Evolutionary conservation across 2,113 vertebrate genomes (phyloP).

Genomic region (Prunella himalayana): DNA sequence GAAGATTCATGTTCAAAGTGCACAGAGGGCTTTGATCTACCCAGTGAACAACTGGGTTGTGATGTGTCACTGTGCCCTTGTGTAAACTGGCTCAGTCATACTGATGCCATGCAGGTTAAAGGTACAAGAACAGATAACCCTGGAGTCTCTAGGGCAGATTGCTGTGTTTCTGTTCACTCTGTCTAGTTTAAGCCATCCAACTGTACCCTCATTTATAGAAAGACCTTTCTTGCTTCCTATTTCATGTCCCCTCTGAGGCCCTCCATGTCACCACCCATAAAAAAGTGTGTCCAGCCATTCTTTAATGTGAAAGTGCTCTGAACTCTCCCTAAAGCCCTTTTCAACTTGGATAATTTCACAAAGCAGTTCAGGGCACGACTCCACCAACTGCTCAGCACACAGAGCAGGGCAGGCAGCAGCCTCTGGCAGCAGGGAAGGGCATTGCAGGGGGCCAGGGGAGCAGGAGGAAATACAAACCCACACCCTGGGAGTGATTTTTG

Average conservation of each 20-base stretch:
- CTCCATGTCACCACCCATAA: neutral
- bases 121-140: neutral
- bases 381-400: neutral
- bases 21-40: neutral
- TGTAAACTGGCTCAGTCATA: neutral
- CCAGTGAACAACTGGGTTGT: neutral
- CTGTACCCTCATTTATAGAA: neutral
- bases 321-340: neutral
- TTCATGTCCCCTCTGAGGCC: neutral
- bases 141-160: neutral
- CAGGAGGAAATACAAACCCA: neutral
- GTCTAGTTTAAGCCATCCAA: neutral
- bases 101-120: neutral
- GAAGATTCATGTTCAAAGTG: neutral
- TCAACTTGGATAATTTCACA: neutral
- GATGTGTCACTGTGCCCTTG: neutral
- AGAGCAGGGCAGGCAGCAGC: neutral
- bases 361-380: neutral
- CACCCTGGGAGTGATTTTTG: neutral
- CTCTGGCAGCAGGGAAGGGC: neutral
- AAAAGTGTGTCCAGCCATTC: neutral
- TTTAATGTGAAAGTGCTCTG: neutral
- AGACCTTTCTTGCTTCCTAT: neutral
- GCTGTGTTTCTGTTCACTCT: rapidly evolving
- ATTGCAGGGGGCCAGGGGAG: rapidly evolving